phyloP scores from a whole-genome alignment of 2,113 vertebrate species.

The Gallinago jamesoni region DNA sequence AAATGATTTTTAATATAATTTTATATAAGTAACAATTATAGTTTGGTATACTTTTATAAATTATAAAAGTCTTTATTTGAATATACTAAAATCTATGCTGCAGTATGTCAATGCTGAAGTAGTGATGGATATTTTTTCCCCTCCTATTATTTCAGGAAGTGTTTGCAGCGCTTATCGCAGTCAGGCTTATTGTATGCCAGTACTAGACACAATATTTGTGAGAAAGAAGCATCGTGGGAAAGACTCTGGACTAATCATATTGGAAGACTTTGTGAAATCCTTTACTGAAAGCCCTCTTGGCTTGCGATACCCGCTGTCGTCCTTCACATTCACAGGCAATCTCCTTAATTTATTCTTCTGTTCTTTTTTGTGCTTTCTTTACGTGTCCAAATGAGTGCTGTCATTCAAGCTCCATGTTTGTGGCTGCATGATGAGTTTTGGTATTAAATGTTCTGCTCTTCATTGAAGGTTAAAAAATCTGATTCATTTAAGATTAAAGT shows the following conservation, averaged over 20 bases:
- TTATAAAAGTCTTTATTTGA: not conserved
- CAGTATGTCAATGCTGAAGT: not conserved
- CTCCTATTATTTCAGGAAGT: conserved; percentile 73
- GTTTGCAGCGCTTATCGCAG: conserved; percentile 40
- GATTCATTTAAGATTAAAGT: not conserved
- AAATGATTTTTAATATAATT: not conserved
- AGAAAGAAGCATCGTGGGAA: conserved; percentile 78
- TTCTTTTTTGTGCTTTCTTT: not conserved
- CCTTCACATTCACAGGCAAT: conserved; percentile 81
- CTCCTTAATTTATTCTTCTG: not conserved
- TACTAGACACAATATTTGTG: conserved; percentile 89
- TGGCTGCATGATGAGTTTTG: not conserved
- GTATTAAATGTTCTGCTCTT: not conserved
- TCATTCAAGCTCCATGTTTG: not conserved
- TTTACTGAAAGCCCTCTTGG: conserved; percentile 81
- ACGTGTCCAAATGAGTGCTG: not conserved
- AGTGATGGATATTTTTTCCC: not conserved
- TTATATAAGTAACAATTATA: not conserved
- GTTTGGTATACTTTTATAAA: not conserved
- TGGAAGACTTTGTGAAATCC: conserved; percentile 87
- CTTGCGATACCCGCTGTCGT: conserved; percentile 81
- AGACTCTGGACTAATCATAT: conserved; percentile 80
- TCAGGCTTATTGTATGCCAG: conserved; percentile 77
- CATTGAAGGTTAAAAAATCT: not conserved
- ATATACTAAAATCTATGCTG: not conserved